phyloP scores from a whole-genome alignment of 2,797 vertebrate species.

The Alcedo atthis region DNA sequence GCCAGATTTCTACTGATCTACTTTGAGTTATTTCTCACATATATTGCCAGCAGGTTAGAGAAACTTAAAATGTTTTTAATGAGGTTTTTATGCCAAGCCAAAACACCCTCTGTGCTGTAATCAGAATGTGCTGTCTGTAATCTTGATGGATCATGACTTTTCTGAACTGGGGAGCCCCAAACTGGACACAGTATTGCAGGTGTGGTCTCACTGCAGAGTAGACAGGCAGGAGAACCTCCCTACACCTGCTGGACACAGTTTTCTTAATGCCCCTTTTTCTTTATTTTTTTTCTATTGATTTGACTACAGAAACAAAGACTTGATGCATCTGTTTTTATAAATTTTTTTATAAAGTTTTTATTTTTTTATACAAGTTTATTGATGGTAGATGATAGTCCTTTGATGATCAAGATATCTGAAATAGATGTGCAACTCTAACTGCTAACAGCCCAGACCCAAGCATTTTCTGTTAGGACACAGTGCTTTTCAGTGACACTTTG shows the following conservation, averaged over 20 bases:
- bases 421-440: background rate
- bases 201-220: no score
- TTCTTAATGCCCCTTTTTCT: background rate
- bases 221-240: no score
- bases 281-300: background rate
- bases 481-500: background rate
- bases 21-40: background rate
- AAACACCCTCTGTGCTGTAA: background rate
- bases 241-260: no score
- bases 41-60: no score
- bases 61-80: background rate
- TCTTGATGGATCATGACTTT: background rate
- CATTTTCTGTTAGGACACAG: rapidly evolving
- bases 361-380: background rate
- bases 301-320: background rate
- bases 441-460: background rate
- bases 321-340: background rate
- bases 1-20: background rate
- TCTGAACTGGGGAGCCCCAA: no score
- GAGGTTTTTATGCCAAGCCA: background rate
- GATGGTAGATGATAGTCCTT: background rate
- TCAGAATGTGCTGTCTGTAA: background rate
- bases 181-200: no score
- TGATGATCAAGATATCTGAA: background rate
- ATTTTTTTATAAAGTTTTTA: background rate